Percentiles rank a stretch among this genome's conserved stretches.
Conservation (phyloP, 2,888 invertebrate species). For the Apotomis turbidana region DNA sequence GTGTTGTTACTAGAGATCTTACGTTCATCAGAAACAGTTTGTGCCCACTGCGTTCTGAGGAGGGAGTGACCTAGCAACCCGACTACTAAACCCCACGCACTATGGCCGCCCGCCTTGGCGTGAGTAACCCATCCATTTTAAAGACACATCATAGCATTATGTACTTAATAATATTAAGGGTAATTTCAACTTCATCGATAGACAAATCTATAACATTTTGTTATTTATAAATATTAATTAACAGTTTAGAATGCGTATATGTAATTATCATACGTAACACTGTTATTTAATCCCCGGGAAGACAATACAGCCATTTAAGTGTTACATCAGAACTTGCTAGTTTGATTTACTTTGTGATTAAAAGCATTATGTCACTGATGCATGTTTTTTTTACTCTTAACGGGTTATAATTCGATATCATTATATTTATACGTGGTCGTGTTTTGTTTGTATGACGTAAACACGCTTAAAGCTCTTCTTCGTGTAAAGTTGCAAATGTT, state of each 20-base stretch:
- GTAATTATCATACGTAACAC: constrained; percentile 1
- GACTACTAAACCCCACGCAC: constrained; percentile 57
- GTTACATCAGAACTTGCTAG: constrained; percentile 23
- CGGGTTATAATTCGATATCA: not conserved
- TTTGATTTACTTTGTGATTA: constrained; percentile 25
- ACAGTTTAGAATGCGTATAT: no score
- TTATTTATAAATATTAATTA: no score
- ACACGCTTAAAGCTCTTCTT: constrained; percentile 27
- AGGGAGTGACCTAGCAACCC: constrained; percentile 53
- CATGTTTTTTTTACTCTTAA: constrained; percentile 18
- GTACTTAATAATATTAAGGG: not conserved
- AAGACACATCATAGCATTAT: constrained; percentile 29
- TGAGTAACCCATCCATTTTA: constrained; percentile 60
- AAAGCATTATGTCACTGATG: constrained; percentile 13
- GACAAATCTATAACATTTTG: no score
- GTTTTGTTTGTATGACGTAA: constrained; percentile 1
- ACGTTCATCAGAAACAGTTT: constrained; percentile 53
- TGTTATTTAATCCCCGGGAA: not conserved
- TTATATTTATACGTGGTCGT: not conserved
- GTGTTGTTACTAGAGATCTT: constrained; percentile 60
- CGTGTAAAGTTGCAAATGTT: constrained; percentile 9
- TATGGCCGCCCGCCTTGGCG: constrained; percentile 73
- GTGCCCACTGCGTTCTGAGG: constrained; percentile 55
- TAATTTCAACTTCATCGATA: no score
- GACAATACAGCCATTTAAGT: constrained; percentile 33